phyloP scores from a whole-genome alignment of 2,797 vertebrate species.

The Phyllotis vaccarum region DNA sequence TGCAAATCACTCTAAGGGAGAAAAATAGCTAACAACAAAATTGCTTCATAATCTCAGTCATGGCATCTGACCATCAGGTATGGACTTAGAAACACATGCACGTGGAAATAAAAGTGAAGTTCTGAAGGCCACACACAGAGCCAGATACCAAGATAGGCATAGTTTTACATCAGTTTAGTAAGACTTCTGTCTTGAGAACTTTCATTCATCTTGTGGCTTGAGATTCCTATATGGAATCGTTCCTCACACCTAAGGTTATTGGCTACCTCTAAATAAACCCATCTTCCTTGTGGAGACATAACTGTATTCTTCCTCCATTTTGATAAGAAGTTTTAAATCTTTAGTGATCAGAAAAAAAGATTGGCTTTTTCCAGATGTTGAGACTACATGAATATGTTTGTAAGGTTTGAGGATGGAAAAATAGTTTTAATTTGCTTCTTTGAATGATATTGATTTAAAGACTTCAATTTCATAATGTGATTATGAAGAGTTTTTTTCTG shows the following conservation, averaged over 20 bases:
- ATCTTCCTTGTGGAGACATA: accelerated
- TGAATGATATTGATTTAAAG: not conserved
- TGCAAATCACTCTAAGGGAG: not conserved
- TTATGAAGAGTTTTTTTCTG: not conserved
- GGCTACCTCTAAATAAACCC: accelerated
- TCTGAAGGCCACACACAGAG: too few relatives aligned
- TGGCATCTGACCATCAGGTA: not conserved
- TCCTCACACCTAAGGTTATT: not conserved
- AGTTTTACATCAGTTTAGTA: not conserved
- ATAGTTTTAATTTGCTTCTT: not conserved
- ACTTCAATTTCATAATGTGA: not conserved
- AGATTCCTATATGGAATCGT: accelerated
- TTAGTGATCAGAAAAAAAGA: not conserved
- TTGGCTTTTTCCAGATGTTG: not conserved
- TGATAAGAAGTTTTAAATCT: accelerated
- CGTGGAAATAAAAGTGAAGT: not conserved
- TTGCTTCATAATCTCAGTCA: not conserved
- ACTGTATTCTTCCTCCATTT: accelerated
- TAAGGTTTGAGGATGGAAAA: not conserved
- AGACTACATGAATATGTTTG: not conserved
- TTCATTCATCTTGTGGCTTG: not conserved
- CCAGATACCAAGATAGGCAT: not conserved
- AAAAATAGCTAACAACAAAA: not conserved
- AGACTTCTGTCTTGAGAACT: not conserved
- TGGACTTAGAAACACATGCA: not conserved